A percentile compares a stretch with the other conserved stretches of the same genome.
These are phyloP conservation scores for Saguinus imperator DNA, from an alignment of 2,113 vertebrate species.

Conservation along the genomic window DNA sequence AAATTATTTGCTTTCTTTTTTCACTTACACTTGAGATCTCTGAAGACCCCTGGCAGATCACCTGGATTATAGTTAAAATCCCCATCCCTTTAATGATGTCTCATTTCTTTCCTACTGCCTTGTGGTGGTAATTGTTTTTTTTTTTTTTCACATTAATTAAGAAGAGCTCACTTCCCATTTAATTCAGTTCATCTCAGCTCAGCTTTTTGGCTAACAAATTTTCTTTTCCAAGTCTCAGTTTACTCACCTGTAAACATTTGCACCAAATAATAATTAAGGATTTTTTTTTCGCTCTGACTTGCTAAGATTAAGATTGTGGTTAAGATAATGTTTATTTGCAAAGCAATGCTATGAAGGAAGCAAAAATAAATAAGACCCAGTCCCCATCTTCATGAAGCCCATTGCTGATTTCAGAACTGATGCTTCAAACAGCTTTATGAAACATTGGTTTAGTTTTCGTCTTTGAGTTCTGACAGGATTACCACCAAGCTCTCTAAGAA, in stretches of 20 bases:
- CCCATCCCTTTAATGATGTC: neutral
- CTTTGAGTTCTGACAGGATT: neutral
- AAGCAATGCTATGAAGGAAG: neutral
- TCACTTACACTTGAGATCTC: neutral
- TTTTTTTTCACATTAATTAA: neutral
- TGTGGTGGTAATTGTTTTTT: too few relatives aligned
- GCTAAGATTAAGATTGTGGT: neutral
- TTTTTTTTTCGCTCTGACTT: slow-evolving; percentile 19
- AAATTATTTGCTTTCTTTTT: neutral
- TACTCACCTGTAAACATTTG: neutral
- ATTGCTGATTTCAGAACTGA: neutral
- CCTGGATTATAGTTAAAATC: neutral
- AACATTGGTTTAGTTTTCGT: neutral
- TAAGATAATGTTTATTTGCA: neutral
- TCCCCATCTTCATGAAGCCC: neutral
- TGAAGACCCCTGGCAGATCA: neutral
- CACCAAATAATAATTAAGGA: neutral
- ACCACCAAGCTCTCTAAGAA: neutral
- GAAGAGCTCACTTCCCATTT: neutral
- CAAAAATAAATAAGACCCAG: neutral
- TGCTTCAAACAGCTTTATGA: neutral
- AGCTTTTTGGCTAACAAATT: neutral
- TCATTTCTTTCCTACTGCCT: neutral
- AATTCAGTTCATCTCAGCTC: neutral
- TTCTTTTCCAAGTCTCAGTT: neutral